Conservation (phyloP, 1,140 invertebrate species). For the Ridgeia piscesae region DNA sequence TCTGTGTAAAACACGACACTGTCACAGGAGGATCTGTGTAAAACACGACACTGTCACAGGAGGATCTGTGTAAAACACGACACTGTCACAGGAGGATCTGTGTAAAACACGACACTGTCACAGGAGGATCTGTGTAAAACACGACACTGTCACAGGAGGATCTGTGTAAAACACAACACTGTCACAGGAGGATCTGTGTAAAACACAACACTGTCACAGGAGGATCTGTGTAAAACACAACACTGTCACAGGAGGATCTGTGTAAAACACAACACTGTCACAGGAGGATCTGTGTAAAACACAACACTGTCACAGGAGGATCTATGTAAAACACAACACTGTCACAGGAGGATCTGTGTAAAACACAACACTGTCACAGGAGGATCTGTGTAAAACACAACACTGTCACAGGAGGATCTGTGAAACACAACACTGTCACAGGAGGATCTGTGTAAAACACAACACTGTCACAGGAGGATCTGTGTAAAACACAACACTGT, state of each 20-base stretch:
- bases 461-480: no score
- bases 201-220: no score
- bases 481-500: conserved; percentile 26
- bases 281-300: conserved; percentile 47
- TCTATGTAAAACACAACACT: background rate
- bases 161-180: conserved; percentile 37
- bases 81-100: no score
- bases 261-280: no score
- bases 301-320: background rate
- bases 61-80: background rate
- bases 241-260: background rate
- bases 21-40: no score
- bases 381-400: conserved; percentile 43
- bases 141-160: no score
- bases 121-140: background rate
- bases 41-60: background rate
- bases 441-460: background rate
- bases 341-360: background rate
- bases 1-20: background rate
- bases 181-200: background rate
- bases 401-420: background rate
- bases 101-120: conserved; percentile 10
- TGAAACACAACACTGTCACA: background rate
- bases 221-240: conserved; percentile 43
- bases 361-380: no score